Evolutionary conservation across 2,113 vertebrate genomes (phyloP), one percentile per base, ranked within the genome.

Genomic region (Sturnira hondurensis): DNA sequence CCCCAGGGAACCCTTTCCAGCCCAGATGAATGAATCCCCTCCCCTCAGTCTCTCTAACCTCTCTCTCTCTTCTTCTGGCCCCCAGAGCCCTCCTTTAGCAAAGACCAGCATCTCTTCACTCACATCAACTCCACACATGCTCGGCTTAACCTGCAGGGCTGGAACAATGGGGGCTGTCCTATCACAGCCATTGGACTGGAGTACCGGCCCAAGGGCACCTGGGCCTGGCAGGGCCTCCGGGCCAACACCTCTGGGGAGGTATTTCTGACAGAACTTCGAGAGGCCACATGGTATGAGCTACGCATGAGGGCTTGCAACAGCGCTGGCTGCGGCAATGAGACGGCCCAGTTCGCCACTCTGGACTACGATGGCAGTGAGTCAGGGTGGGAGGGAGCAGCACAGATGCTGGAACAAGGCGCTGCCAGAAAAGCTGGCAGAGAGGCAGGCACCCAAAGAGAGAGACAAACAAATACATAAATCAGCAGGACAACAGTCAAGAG

Each of bases 231-330:
- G 98, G 99, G 97, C 86, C 98, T 99, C 0, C 99, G 99, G 2
- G 99, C 99, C 98, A 99, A 99, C 93, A 99, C 98, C 97, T 99
- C 99, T 2, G 91, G 97, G 7, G 99, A 99, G 89, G 99, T 99
- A 78, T 99, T 99, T 97, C 98, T 99, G 93, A 99, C 99, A 0
- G 99, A 99, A 93, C 98, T 99, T 93, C 99, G 99, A 0, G 99
- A 99, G 98, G 99, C 99, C 93, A 99, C 99, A 2, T 99, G 99
- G 99, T 99, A 99, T 9, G 99, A 99, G 98, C 98, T 99, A 80
- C 99, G 99, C 97, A 99, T 99, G 99, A 99, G 99, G 97, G 99
- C 99, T 0, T 99, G 99, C 96, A 99, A 99, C 99, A 99, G 99
- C 7, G 99, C 99, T 0, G 99, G 99, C 97, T 99, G 99, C 56